A percentile compares a stretch with the other conserved stretches of the same genome.
Evolutionary conservation across 92 coral and sea anemone genomes (phyloP).

Genomic region (Chrysogorgia sp.): DNA sequence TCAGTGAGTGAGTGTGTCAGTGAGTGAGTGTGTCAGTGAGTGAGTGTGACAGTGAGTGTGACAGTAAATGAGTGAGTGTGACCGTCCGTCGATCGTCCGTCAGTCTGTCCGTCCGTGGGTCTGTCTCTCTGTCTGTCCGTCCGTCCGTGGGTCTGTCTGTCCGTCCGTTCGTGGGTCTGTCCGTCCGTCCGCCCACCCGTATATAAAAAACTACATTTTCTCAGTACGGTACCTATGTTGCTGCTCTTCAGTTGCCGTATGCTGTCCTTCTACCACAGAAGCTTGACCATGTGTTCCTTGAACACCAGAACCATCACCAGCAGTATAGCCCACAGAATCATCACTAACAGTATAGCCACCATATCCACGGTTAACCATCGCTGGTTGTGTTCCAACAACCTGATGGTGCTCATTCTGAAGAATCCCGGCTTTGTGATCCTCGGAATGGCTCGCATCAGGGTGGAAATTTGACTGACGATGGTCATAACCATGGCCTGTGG

Average conservation of each 20-base stretch:
- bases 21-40: too few relatives aligned
- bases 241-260: background rate
- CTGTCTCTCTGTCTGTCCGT: background rate
- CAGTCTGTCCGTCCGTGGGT: background rate
- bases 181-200: background rate
- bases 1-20: too few relatives aligned
- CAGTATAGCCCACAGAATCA: conserved; percentile 2
- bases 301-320: background rate
- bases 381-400: background rate
- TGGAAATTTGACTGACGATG: background rate
- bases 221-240: background rate
- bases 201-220: background rate
- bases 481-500: background rate
- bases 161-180: background rate
- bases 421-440: conserved; percentile 10
- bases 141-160: background rate
- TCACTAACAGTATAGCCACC: conserved; percentile 13
- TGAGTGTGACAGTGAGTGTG: background rate
- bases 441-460: conserved; percentile 21
- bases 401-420: conserved; percentile 5
- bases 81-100: background rate
- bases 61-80: background rate
- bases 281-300: background rate
- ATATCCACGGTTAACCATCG: background rate
- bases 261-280: background rate